Evolutionary conservation across 2,888 invertebrate genomes (phyloP).

Genomic region (Agrotis segetum): DNA sequence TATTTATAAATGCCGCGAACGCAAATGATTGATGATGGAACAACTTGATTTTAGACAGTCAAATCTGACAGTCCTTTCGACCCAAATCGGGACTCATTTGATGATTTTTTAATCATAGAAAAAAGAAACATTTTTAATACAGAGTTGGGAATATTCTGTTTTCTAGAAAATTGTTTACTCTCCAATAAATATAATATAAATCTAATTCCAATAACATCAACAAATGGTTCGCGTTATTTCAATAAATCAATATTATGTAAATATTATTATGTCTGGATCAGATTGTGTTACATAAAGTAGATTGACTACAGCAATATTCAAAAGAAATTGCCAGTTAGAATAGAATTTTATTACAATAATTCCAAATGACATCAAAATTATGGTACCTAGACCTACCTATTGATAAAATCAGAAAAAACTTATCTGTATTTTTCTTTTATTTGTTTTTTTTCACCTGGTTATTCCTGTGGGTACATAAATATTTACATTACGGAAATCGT

Average conservation of each 20-base stretch:
- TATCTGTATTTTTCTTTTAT: not conserved
- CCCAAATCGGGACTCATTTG: no score
- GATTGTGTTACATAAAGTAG: conserved; percentile 51
- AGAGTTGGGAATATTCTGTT: not conserved
- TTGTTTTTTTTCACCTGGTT: not conserved
- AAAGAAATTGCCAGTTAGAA: conserved; percentile 43
- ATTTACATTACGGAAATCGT: not conserved
- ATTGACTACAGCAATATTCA: conserved; percentile 49
- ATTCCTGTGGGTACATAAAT: no score
- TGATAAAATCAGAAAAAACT: not conserved
- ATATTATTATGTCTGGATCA: conserved; percentile 56
- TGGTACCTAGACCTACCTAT: not conserved
- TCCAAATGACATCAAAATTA: conserved; percentile 12
- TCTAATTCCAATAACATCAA: conserved; percentile 47
- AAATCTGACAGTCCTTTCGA: no score
- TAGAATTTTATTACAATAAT: conserved; percentile 25
- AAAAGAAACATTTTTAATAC: not conserved
- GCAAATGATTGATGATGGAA: no score
- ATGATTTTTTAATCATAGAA: no score
- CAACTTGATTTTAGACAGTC: no score
- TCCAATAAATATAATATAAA: conserved; percentile 35
- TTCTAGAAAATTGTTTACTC: conserved; percentile 12
- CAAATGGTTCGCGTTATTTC: conserved; percentile 42
- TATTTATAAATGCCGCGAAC: no score
- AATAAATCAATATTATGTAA: conserved; percentile 58